Percentiles rank a stretch among this genome's conserved stretches.
phyloP scores from a whole-genome alignment of 2,888 invertebrate genomes.

The Scaptomyza flava region DNA sequence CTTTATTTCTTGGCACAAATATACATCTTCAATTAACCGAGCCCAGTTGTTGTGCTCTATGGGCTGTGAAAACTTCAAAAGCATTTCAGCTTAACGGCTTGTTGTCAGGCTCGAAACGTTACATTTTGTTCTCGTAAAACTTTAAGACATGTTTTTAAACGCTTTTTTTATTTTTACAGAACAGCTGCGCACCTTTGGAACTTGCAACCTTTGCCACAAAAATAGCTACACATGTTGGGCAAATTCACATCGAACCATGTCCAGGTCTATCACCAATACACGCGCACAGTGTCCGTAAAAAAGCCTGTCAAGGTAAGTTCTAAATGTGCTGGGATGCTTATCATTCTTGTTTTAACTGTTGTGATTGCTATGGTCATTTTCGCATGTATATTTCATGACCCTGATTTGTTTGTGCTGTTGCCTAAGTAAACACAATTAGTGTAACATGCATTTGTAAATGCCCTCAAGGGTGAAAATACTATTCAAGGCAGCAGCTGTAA shows the following conservation, averaged over 20 bases:
- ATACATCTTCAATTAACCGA: conserved; percentile 20
- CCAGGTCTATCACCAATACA: conserved; percentile 82
- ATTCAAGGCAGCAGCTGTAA: conserved; percentile 21
- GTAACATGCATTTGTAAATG: conserved; percentile 47
- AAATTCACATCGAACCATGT: conserved; percentile 83
- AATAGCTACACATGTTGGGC: conserved; percentile 76
- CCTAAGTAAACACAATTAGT: conserved; percentile 76
- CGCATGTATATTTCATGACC: conserved; percentile 46
- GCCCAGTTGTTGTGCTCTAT: conserved; percentile 11
- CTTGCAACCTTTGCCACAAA: conserved; percentile 10
- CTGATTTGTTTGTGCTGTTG: conserved; percentile 45
- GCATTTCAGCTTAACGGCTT: not conserved
- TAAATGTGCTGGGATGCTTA: not conserved
- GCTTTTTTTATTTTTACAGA: conserved; percentile 34
- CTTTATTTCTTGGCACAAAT: conserved; percentile 2
- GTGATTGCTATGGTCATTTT: conserved; percentile 7
- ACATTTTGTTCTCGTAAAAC: not conserved
- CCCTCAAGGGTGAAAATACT: conserved; percentile 36
- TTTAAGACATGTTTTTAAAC: conserved; percentile 1
- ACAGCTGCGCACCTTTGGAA: conserved; percentile 1
- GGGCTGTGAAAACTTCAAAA: conserved; percentile 39
- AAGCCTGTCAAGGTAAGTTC: conserved; percentile 79
- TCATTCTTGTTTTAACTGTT: conserved; percentile 11
- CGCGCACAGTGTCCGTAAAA: conserved; percentile 77
- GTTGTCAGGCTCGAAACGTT: conserved; percentile 1